phyloP scores from a whole-genome alignment of 2,888 invertebrate species.

The Netelia virgata region DNA sequence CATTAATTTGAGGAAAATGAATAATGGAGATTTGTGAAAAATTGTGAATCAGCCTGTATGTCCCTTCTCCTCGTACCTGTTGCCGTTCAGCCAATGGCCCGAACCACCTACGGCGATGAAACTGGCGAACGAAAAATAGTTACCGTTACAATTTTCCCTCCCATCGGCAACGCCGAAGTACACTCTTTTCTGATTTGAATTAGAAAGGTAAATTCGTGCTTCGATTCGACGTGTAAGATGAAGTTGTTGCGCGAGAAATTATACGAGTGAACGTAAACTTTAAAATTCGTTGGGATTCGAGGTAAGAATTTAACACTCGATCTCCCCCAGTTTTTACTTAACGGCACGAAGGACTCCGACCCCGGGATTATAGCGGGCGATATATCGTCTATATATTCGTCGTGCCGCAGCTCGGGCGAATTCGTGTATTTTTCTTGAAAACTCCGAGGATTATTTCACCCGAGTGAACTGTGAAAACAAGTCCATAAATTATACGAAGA shows the following conservation, averaged over 20 bases:
- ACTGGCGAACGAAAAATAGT: slow-evolving; percentile 40
- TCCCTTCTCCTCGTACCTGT: slow-evolving; percentile 24
- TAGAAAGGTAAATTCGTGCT: slow-evolving; percentile 58
- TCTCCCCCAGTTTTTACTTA: not conserved
- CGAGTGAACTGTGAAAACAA: slow-evolving; percentile 55
- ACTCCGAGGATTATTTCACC: slow-evolving; percentile 60
- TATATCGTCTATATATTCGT: not conserved
- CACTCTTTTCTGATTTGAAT: slow-evolving; percentile 50
- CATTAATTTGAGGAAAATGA: not conserved
- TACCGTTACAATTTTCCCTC: slow-evolving; percentile 32
- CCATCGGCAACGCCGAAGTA: slow-evolving; percentile 15
- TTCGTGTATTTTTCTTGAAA: slow-evolving; percentile 40
- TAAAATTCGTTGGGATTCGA: not conserved
- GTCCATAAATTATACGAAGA: slow-evolving; percentile 60
- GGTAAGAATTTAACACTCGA: not conserved
- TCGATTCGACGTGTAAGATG: slow-evolving; percentile 26
- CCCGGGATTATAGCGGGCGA: not conserved
- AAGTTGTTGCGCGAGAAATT: not conserved
- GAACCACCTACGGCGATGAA: slow-evolving; percentile 59
- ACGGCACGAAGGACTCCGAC: not conserved
- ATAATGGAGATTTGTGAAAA: not conserved
- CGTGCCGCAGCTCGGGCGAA: not conserved
- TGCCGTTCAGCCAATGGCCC: slow-evolving; percentile 20
- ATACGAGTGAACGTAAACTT: not conserved
- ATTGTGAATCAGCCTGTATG: slow-evolving; percentile 48